A percentile compares a stretch with the other conserved stretches of the same genome.
These are phyloP conservation scores for Saccopteryx bilineata DNA, from an alignment of 2,113 vertebrate species.

Conservation along the genomic window DNA sequence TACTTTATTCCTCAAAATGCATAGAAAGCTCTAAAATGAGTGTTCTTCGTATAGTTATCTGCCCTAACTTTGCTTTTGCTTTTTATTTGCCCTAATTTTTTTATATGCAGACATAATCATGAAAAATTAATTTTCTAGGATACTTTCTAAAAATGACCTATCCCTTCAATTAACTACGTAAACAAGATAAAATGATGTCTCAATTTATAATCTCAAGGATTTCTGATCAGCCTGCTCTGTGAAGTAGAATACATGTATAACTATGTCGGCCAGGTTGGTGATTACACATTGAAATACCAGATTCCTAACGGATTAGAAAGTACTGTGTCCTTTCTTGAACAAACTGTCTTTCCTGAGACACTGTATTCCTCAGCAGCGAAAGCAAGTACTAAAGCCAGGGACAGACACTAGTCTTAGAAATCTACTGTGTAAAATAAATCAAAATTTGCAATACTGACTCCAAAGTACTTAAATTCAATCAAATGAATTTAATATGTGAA, in stretches of 20 bases:
- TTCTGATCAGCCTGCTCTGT: conserved; percentile 66
- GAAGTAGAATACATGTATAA: conserved; percentile 62
- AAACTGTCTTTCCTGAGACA: conserved; percentile 35
- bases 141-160: conserved; percentile 64
- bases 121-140: conserved; percentile 54
- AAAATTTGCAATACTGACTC: conserved; percentile 28
- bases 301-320: conserved; percentile 68
- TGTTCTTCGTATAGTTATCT: not conserved
- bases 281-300: conserved; percentile 51
- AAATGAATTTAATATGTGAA: not conserved
- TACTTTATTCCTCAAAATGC: conserved; percentile 29
- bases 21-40: not conserved
- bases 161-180: conserved; percentile 71
- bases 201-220: conserved; percentile 73
- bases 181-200: conserved; percentile 67
- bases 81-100: conserved; percentile 8
- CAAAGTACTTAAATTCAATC: conserved; percentile 3
- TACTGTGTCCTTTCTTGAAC: conserved; percentile 52
- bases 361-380: not conserved
- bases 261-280: conserved; percentile 9
- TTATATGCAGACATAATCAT: conserved; percentile 8
- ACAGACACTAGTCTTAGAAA: not conserved
- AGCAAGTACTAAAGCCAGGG: not conserved
- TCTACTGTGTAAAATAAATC: conserved; percentile 35
- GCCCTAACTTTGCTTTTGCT: not conserved